Conservation (phyloP, 1,140 invertebrate species). For the Lordiphosa stackelbergi region DNA sequence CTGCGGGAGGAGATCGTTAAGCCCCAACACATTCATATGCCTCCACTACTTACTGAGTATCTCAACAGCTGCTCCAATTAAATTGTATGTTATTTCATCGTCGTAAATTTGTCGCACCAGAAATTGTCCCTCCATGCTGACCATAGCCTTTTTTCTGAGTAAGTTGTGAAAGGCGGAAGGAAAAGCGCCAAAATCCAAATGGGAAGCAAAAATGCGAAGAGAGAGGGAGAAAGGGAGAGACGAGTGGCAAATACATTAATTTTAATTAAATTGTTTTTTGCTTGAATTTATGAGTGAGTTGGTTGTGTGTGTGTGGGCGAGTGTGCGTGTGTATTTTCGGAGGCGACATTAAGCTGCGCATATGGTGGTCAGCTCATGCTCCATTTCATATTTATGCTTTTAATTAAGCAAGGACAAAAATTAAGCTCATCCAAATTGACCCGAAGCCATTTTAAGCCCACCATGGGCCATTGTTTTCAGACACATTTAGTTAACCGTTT, state of each 20-base stretch:
- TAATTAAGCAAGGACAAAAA: conserved; percentile 49
- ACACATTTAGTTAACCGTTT: no score
- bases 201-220: background rate
- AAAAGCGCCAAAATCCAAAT: conserved; percentile 34
- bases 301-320: conserved; percentile 15
- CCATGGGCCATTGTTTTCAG: background rate
- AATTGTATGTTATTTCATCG: conserved; percentile 95
- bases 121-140: conserved; percentile 96
- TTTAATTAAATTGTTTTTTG: conserved; percentile 73
- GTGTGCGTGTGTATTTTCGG: conserved; percentile 3
- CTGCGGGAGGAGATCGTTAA: conserved; percentile 78
- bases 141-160: conserved; percentile 91
- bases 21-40: conserved; percentile 25
- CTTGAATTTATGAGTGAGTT: conserved; percentile 51
- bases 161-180: conserved; percentile 17
- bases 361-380: conserved; percentile 41
- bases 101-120: conserved; percentile 96
- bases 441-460: conserved; percentile 1
- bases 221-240: conserved; percentile 8
- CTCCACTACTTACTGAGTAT: conserved; percentile 86
- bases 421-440: conserved; percentile 27
- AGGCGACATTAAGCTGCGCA: conserved; percentile 32
- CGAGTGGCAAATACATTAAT: conserved; percentile 64
- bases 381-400: conserved; percentile 44
- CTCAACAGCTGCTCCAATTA: conserved; percentile 93